phyloP scores from a whole-genome alignment of 2,888 invertebrate genomes.

The Trissolcus japonicus region DNA sequence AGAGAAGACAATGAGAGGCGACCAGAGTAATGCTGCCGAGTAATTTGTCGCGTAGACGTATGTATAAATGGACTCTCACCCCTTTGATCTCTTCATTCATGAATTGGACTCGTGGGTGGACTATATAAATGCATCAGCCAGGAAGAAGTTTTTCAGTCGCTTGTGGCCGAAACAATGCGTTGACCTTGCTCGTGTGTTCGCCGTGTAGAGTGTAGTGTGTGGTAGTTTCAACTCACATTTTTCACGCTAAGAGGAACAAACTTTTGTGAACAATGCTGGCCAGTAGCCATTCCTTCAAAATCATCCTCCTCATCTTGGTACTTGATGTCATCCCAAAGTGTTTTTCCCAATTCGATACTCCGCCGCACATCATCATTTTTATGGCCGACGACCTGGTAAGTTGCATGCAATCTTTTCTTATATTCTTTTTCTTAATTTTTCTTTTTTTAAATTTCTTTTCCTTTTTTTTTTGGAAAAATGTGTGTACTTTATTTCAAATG shows the following conservation, averaged over 20 bases:
- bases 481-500: neutral
- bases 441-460: neutral
- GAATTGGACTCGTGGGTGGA: slow-evolving; percentile 63
- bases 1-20: slow-evolving; percentile 31
- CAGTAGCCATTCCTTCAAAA: slow-evolving; percentile 25
- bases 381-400: slow-evolving; percentile 80
- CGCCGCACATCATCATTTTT: slow-evolving; percentile 79
- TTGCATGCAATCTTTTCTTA: neutral
- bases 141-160: slow-evolving; percentile 57
- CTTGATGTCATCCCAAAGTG: slow-evolving; percentile 20
- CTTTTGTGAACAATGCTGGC: slow-evolving; percentile 43
- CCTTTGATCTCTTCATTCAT: slow-evolving; percentile 64
- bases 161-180: slow-evolving; percentile 60
- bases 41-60: slow-evolving; percentile 38
- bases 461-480: neutral
- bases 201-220: slow-evolving; percentile 24
- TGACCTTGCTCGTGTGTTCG: slow-evolving; percentile 56
- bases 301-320: slow-evolving; percentile 28
- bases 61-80: slow-evolving; percentile 60
- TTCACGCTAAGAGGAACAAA: neutral
- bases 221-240: slow-evolving; percentile 7
- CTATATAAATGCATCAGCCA: slow-evolving; percentile 66
- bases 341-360: slow-evolving; percentile 64
- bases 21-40: slow-evolving; percentile 29
- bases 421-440: neutral